Conservation (phyloP, 2,888 invertebrate genomes). For the Calliopum simillimum region DNA sequence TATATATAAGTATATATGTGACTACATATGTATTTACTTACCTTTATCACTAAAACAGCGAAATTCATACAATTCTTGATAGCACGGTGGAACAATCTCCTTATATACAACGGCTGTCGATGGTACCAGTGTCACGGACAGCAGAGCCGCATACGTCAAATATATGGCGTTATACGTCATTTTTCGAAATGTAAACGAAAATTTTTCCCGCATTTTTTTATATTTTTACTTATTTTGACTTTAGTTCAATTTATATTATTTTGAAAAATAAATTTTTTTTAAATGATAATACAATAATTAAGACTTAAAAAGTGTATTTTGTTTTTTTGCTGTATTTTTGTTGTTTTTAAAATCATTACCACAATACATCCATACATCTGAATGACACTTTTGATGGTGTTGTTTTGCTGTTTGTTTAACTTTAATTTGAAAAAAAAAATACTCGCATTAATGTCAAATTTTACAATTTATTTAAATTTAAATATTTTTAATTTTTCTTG, state of each 20-base stretch:
- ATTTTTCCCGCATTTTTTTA: constrained; percentile 16
- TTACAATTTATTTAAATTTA: neutral
- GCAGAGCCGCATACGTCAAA: neutral
- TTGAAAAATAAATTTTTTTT: neutral
- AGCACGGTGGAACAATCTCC: neutral
- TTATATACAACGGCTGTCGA: neutral
- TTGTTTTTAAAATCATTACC: too few species aligned
- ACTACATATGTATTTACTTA: neutral
- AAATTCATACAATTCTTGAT: constrained; percentile 13
- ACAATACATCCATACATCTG: too few species aligned
- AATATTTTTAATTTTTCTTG: neutral
- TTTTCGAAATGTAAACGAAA: neutral
- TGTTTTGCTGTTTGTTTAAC: too few species aligned
- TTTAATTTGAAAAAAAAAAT: neutral
- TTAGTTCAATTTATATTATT: too few species aligned
- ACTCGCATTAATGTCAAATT: neutral
- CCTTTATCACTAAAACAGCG: constrained; percentile 26
- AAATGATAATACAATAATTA: too few species aligned
- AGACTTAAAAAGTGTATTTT: neutral
- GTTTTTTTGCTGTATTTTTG: neutral
- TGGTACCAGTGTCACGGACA: neutral
- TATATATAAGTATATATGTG: too few species aligned
- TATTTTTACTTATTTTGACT: neutral
- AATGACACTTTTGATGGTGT: too few species aligned
- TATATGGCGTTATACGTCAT: constrained; percentile 14